Evolutionary conservation across 37 sponge, comb jelly and placozoan species (phyloP), one percentile per base, ranked within the genome.

Genomic region (Ianthella basta): DNA sequence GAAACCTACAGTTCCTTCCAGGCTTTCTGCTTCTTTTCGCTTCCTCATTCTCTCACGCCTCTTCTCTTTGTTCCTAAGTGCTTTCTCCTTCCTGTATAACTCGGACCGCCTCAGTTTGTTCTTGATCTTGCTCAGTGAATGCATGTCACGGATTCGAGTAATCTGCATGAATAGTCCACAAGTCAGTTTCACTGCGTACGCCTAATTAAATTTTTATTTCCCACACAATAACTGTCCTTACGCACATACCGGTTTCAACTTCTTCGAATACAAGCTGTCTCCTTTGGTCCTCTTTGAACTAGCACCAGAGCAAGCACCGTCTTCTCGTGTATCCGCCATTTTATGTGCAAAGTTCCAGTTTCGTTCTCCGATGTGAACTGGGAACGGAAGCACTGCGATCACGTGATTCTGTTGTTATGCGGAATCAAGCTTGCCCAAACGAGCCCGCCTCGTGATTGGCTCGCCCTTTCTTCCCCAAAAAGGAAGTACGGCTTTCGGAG

Each of bases 1-100:
- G 8, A 3, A 24, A 10, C 86, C 75, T 39, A 96, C 92, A 73
- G 91, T 84, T 4, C 93, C 97, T 56, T 92, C 91, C 32, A 91
- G 55, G 15, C 73, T 55, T 29, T 89, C 89, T 57, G 85, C 80
- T 72, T 86, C 84, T 35, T 89, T 86, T 56, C 63, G 55, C 56
- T 92, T 86, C 84, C 87, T 79, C 77, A 90, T 84, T 68, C 86
- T 75, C 67, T 65, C 59, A 41, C 86, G 80, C 72, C 77, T 66
- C 68, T 79, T 94, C 29, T 94, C 91, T 41, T 94, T 94, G 25
- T 35, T 80, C 50, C 60, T 88, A 37, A 34, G 73, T 30, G 32
- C 4, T 41, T 83, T 91, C 55, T 91, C 87, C 23, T 40, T 55
- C 34, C 68, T 60, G 72, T 80, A 91, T 54, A 86, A 10, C 4